Evolutionary conservation across 2,888 invertebrate genomes (phyloP).

Genomic region (Mimas tiliae): DNA sequence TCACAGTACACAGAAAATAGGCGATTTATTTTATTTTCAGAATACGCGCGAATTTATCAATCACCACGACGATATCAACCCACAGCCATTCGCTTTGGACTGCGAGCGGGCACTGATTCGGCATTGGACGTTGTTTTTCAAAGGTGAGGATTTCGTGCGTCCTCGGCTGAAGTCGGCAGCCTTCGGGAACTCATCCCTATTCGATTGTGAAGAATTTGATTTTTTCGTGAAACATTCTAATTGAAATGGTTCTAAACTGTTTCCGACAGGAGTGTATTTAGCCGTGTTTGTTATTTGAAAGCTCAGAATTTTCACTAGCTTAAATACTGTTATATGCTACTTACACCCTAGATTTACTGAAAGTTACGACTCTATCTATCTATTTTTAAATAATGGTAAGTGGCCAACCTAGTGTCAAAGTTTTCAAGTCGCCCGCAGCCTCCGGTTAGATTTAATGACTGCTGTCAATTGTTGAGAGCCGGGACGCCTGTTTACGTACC

Average conservation of each 20-base stretch:
- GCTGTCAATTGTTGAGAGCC: too few relatives aligned
- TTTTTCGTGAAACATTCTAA: conserved; percentile 62
- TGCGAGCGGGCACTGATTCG: conserved; percentile 76
- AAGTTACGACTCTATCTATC: too few relatives aligned
- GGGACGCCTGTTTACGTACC: too few relatives aligned
- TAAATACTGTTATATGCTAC: neutral
- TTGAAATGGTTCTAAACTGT: conserved; percentile 43
- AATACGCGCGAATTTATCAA: conserved; percentile 49
- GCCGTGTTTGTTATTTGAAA: neutral
- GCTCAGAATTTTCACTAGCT: neutral
- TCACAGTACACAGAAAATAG: conserved; percentile 63
- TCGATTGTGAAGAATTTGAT: conserved; percentile 77
- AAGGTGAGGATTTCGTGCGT: conserved; percentile 78
- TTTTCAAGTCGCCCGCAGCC: too few relatives aligned
- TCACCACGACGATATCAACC: conserved; percentile 35
- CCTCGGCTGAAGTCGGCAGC: conserved; percentile 67
- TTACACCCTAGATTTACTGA: too few relatives aligned
- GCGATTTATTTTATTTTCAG: conserved; percentile 58
- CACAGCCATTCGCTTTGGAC: conserved; percentile 59
- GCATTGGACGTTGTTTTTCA: conserved; percentile 77
- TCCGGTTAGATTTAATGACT: too few relatives aligned
- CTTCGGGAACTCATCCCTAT: conserved; percentile 74
- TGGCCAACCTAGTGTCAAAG: too few relatives aligned
- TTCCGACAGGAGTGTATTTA: conserved; percentile 1
- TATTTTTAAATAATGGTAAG: too few relatives aligned